Percentiles rank a stretch among this genome's conserved stretches.
These are phyloP conservation scores for Pseudomyrmex concolor DNA, from an alignment of 1,140 invertebrate genomes.

Conservation along the genomic window DNA sequence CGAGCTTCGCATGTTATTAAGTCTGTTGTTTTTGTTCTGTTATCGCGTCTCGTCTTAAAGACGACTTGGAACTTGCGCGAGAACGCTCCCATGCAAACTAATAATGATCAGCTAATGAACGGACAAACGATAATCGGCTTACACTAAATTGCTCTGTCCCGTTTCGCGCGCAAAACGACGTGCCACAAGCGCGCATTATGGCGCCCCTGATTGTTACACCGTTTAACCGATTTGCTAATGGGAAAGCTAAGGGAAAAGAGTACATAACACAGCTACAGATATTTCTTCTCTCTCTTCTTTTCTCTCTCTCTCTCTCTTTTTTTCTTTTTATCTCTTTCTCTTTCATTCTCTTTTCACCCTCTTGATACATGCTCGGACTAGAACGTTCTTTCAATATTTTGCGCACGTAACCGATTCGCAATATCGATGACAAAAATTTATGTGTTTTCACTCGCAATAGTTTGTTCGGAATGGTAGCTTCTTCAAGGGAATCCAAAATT, in stretches of 20 bases:
- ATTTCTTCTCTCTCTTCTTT: background rate
- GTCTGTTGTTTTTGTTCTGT: no score
- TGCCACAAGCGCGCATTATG: conserved; percentile 31
- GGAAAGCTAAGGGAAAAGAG: conserved; percentile 51
- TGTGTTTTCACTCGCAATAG: conserved; percentile 35
- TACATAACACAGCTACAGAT: conserved; percentile 45
- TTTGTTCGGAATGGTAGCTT: background rate
- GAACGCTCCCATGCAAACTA: background rate
- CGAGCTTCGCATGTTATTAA: no score
- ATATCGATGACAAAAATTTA: conserved; percentile 45
- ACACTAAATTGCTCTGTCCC: conserved; percentile 40
- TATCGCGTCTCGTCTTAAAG: background rate
- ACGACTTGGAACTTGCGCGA: background rate
- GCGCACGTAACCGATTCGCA: conserved; percentile 47
- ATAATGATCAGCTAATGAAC: conserved; percentile 37
- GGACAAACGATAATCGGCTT: conserved; percentile 49
- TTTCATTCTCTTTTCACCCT: background rate
- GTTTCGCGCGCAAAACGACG: conserved; percentile 27
- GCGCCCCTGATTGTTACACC: conserved; percentile 32
- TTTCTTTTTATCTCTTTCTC: no score
- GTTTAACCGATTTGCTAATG: conserved; percentile 56
- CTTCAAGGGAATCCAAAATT: background rate
- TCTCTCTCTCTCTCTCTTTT: no score
- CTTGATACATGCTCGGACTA: background rate
- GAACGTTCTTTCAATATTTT: conserved; percentile 15